Base-by-base conservation (phyloP, 1,140 invertebrate species). In the Rhagoletis zephyria region DNA sequence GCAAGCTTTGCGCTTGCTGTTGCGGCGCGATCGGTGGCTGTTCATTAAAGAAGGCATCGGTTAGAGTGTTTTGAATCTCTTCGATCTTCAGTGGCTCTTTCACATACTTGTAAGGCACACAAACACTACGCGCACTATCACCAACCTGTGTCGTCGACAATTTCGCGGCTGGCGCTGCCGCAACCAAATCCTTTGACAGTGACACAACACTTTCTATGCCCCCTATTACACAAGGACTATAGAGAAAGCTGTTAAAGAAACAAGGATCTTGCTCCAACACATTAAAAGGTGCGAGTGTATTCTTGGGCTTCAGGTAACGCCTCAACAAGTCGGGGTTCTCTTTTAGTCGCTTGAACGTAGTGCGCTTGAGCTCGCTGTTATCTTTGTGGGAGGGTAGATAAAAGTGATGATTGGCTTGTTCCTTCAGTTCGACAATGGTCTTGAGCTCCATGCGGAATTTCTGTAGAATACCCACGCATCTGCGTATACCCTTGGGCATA, bases 211-310 rank as follows among this genome's bases (percentile, higher is more conserved):
- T 59, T 2, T 81, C 74, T 16, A 81, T 48, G 12, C 48, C 30
- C 3, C 48, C 74, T 4, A 86, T 42, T 3, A 65, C 48, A 56
- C 63, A 63, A 16, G 61, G 48, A 7, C 30, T 81, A 4, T 65
- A 64, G 2, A 87, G 65, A 42, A 90, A 67, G 59, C 89, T 90
- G 51, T 92, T 91, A 30, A 92, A 89, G 64, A 92, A 92, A 88
- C 91, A 90, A 4, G 88, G 87, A 67, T 92, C 91, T 74, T 91
- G 90, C 12, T 92, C 91, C 5, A 92, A 85, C 9, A 91, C 45
- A 88, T 89, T 91, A 60, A 90, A 91, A 0, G 89, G 85, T 9
- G 81, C 61, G 2, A 81, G 14, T 1, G 67, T 87, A 1, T 67
- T 77, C 1, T 89, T 30, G 0, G 90, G 87, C 3, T 91, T 89